Evolutionary conservation across 2,797 vertebrate species (phyloP), one percentile per base, ranked within the genome.

Genomic region (Salmo trutta): DNA sequence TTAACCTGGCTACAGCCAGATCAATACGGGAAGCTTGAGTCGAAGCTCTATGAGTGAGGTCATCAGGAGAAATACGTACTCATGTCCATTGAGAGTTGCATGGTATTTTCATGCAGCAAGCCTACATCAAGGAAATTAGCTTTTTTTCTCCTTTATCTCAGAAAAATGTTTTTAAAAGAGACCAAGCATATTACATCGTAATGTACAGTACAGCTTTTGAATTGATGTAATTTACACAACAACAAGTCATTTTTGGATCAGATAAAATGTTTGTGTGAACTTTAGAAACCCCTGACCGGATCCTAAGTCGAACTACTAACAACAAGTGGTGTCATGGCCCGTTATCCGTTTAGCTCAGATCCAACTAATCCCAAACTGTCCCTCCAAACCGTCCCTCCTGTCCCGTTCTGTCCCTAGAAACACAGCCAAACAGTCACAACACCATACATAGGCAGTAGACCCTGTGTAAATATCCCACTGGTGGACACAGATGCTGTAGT

Each of bases 311-410:
- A 15, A 53, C 6, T 16, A 29, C 51, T 31, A 16, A 29, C 7
- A 21, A 53, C 71, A 52, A 27, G 47, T 53, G 70, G 52, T 71
- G 21, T 71, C 70, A 71, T 24, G 14, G 24, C 41, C 12, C 47
- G 27, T 72, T 17, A 72, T 72, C 51, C 14, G 21, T 72, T 54
- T 72, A 29, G 71, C 71, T 31, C 16, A 24, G 27, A 72, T 54
- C 51, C 21, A 8, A 16, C 71, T 72, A 19, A 72, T 53, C 71
- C 24, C 5, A 16, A 24, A 52, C 14, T 27, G 10, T 5, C 51
- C 47, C 16, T 19, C 27, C 59, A n/a, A 24, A 52, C 14, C 51
- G 10, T 5, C 51, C 47, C 16, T 19, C 27, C 59, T 12, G 12
- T 24, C 59, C 8, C 21, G 8, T 64, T n/a, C 59, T 64, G 27